Evolutionary conservation across 2,797 vertebrate genomes (phyloP).

Genomic region (Xenentodon cancila): DNA sequence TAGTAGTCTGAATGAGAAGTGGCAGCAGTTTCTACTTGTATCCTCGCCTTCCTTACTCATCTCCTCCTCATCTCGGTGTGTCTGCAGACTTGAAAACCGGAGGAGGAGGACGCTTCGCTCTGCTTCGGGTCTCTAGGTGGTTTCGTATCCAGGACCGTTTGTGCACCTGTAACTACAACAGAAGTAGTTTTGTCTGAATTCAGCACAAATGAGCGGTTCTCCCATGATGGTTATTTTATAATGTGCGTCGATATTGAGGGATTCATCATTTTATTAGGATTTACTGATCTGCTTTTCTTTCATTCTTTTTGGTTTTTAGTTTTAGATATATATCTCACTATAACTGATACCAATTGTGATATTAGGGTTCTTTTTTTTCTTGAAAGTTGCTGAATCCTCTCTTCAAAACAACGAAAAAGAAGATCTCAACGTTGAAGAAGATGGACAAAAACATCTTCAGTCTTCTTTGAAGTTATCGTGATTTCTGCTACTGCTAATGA

Average conservation of each 20-base stretch:
- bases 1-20: constrained; percentile 77
- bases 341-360: no score
- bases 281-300: no score
- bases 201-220: background rate
- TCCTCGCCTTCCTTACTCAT: constrained; percentile 4
- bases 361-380: no score
- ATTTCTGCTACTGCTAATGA: no score
- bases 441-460: no score
- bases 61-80: constrained; percentile 36
- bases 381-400: no score
- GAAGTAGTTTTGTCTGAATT: constrained; percentile 44
- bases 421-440: no score
- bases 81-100: constrained; percentile 44
- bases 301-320: no score
- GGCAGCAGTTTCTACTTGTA: constrained; percentile 61
- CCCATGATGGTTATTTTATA: background rate
- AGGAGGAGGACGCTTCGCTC: constrained; percentile 40
- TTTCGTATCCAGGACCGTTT: constrained; percentile 19
- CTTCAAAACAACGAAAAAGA: no score
- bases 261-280: no score
- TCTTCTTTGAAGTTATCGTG: no score
- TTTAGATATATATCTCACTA: no score
- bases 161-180: constrained; percentile 21
- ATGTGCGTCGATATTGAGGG: background rate
- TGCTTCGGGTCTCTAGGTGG: constrained; percentile 34